Evolutionary conservation across 2,113 vertebrate species (phyloP).

Genomic region (Bubo scandiacus): DNA sequence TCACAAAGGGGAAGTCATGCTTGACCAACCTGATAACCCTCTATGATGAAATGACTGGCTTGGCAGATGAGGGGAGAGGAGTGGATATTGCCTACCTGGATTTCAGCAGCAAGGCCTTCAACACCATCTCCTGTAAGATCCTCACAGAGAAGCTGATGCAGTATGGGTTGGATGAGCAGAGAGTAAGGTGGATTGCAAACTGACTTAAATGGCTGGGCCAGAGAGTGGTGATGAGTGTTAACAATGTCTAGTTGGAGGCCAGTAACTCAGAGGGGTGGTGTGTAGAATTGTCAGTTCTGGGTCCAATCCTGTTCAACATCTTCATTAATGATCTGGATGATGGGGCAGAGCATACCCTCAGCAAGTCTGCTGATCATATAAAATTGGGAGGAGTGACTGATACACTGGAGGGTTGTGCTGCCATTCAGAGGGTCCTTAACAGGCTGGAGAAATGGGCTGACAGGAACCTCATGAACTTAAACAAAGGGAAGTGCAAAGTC

Average conservation of each 20-base stretch:
- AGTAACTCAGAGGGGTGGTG: neutral
- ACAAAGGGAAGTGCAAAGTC: neutral
- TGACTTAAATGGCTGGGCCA: neutral
- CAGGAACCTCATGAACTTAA: neutral
- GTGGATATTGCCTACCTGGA: neutral
- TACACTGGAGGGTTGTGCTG: neutral
- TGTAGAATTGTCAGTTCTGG: neutral
- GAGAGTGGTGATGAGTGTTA: too few species aligned
- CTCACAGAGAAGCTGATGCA: neutral
- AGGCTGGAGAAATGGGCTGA: neutral
- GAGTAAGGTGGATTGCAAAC: neutral
- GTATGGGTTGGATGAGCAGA: neutral
- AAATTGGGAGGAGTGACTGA: neutral
- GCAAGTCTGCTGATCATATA: neutral
- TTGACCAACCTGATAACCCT: neutral
- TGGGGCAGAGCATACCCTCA: neutral
- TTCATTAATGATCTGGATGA: neutral
- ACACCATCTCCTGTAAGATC: neutral
- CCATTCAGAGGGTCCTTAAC: neutral
- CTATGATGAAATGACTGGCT: neutral
- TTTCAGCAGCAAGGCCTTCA: neutral
- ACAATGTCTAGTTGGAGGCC: neutral
- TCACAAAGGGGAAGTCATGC: neutral
- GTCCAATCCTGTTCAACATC: neutral
- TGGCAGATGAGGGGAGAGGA: neutral